Conservation (phyloP, 1,140 invertebrate genomes). For the Magallana ariakensis region DNA sequence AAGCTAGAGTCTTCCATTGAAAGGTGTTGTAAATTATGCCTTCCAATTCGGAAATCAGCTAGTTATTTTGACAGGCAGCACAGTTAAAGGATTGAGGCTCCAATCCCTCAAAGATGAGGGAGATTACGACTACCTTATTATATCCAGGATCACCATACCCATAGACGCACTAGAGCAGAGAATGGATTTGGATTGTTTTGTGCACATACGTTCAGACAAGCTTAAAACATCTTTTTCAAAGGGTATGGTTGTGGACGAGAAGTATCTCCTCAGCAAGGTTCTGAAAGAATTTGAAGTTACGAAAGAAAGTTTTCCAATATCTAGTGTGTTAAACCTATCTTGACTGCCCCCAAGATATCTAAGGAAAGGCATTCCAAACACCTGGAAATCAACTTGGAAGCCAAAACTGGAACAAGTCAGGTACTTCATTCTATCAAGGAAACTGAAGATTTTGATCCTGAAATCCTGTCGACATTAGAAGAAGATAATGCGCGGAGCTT, state of each 20-base stretch:
- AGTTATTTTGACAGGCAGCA: conserved; percentile 46
- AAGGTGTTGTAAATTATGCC: conserved; percentile 3
- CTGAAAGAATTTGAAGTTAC: conserved; percentile 7
- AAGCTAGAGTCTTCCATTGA: too few species aligned
- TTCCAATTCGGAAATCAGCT: conserved; percentile 34
- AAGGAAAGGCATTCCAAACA: conserved; percentile 38
- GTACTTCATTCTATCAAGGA: conserved; percentile 38
- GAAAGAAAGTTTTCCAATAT: conserved; percentile 24
- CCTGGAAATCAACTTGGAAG: conserved; percentile 7
- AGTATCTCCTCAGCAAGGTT: conserved; percentile 44
- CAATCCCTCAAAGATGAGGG: conserved; percentile 38
- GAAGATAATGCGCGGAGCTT: background rate
- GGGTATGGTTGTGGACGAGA: conserved; percentile 34
- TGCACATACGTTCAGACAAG: conserved; percentile 30
- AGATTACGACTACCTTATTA: conserved; percentile 45
- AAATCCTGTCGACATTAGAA: too few species aligned
- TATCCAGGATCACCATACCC: conserved; percentile 37
- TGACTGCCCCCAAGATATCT: background rate
- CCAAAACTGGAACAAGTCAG: conserved; percentile 38
- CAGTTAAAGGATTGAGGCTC: conserved; percentile 36
- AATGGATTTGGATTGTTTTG: conserved; percentile 45
- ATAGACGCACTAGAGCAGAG: conserved; percentile 27
- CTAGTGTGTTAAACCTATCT: background rate
- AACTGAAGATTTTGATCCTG: conserved; percentile 41
- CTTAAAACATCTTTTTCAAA: conserved; percentile 21